Evolutionary conservation across 2,888 invertebrate genomes (phyloP).

Genomic region (Leptinotarsa peninsularis): DNA sequence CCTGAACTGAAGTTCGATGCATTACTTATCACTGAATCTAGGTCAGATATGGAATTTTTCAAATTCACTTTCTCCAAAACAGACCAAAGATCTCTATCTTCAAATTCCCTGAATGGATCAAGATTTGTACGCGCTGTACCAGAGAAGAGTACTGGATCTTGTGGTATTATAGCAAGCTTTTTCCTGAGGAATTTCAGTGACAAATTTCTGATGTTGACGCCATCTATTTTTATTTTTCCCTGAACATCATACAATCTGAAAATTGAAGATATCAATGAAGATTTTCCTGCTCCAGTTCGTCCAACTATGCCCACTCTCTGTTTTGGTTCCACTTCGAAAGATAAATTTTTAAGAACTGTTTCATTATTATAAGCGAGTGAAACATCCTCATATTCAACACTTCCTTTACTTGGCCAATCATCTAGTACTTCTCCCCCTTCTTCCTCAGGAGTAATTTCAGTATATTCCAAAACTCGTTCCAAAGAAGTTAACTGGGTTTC

Average conservation of each 20-base stretch:
- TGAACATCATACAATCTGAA: constrained; percentile 82
- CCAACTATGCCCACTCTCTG: constrained; percentile 84
- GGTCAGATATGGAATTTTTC: constrained; percentile 74
- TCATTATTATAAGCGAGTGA: constrained; percentile 78
- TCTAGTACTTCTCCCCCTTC: constrained; percentile 65
- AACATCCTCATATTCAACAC: constrained; percentile 75
- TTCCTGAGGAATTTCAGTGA: constrained; percentile 80
- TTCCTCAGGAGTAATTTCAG: constrained; percentile 66
- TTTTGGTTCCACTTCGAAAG: constrained; percentile 74
- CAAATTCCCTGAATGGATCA: constrained; percentile 85
- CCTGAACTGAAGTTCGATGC: constrained; percentile 66
- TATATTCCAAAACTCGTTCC: constrained; percentile 75
- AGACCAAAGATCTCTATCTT: constrained; percentile 84
- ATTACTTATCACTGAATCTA: constrained; percentile 64
- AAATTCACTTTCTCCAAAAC: constrained; percentile 78
- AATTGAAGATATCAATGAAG: constrained; percentile 79
- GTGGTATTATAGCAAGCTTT: constrained; percentile 85
- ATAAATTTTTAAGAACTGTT: constrained; percentile 79
- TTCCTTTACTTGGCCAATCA: constrained; percentile 80
- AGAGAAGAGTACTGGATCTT: constrained; percentile 86
- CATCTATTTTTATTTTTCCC: constrained; percentile 86
- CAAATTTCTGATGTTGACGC: constrained; percentile 74
- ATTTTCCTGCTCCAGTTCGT: constrained; percentile 86
- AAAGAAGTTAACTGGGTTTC: constrained; percentile 89
- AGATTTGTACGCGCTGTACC: constrained; percentile 88